A percentile compares a stretch with the other conserved stretches of the same genome.
Conservation (phyloP, 2,888 invertebrate species). For the Chrysolina americana region DNA sequence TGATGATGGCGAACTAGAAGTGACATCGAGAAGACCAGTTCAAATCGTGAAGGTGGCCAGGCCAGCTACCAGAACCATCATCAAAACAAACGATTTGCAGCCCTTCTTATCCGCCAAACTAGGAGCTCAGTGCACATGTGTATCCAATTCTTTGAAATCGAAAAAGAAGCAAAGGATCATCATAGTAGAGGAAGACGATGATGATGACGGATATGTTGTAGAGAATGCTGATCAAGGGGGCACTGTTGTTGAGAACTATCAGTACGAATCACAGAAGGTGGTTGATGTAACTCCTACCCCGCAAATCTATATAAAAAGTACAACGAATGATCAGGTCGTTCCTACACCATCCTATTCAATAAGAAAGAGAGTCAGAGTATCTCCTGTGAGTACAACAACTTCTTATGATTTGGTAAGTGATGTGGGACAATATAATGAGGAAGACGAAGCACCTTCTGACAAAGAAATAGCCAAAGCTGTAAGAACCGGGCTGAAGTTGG, state of each 20-base stretch:
- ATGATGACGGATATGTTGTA: conserved; percentile 51
- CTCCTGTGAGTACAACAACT: conserved; percentile 34
- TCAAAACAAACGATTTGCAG: conserved; percentile 81
- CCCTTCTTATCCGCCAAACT: conserved; percentile 80
- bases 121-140: conserved; percentile 82
- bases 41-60: conserved; percentile 59
- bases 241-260: conserved; percentile 57
- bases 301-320: conserved; percentile 52
- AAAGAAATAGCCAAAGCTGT: conserved; percentile 59
- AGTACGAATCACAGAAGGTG: conserved; percentile 58
- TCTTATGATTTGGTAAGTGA: conserved; percentile 42
- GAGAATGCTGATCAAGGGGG: conserved; percentile 60
- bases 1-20: conserved; percentile 32
- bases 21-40: conserved; percentile 42
- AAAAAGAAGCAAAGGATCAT: conserved; percentile 66
- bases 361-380: conserved; percentile 54
- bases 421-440: conserved; percentile 43
- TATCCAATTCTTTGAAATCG: conserved; percentile 73
- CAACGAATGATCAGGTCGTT: conserved; percentile 39
- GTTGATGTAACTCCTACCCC: conserved; percentile 60
- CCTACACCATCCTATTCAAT: conserved; percentile 47
- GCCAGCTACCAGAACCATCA: conserved; percentile 73
- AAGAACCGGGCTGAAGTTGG: conserved; percentile 60
- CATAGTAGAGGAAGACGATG: conserved; percentile 56
- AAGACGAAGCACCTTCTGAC: conserved; percentile 49